Evolutionary conservation across 2,113 vertebrate species (phyloP).

Genomic region (Cromileptes altivelis): DNA sequence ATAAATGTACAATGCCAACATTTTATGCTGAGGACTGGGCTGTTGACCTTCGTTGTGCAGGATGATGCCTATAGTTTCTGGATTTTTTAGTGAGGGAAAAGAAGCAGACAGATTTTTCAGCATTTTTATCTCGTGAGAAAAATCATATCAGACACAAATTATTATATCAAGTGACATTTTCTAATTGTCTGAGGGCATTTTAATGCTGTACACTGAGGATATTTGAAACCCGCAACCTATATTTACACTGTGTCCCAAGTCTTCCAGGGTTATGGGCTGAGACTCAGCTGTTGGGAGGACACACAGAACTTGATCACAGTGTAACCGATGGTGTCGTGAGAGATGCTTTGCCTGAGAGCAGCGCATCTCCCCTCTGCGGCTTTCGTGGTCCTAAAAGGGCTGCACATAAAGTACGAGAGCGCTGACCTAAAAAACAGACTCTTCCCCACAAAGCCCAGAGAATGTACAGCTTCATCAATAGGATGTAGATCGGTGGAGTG

Average conservation of each 20-base stretch:
- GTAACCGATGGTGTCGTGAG: conserved; percentile 34
- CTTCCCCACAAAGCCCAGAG: conserved; percentile 13
- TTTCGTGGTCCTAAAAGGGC: conserved; percentile 47
- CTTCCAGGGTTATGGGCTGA: conserved; percentile 31
- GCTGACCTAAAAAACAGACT: conserved; percentile 63
- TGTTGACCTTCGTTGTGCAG: not conserved
- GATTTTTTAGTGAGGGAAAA: not conserved
- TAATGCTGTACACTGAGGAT: not conserved
- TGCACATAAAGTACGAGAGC: conserved; percentile 43
- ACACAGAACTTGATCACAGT: conserved; percentile 23
- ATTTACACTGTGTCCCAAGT: conserved; percentile 23
- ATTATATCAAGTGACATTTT: not conserved
- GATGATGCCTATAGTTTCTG: not conserved
- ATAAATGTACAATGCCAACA: no score
- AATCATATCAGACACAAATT: not conserved
- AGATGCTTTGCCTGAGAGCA: conserved; percentile 61
- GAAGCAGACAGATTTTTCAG: not conserved
- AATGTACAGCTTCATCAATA: not conserved
- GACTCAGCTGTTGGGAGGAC: conserved; percentile 53
- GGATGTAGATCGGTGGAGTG: not conserved
- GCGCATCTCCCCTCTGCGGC: conserved; percentile 53
- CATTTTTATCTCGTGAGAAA: not conserved
- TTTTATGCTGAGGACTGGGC: no score
- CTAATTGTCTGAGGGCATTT: not conserved
- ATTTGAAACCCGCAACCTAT: not conserved